phyloP scores from a whole-genome alignment of 1,140 invertebrate genomes.

The Drosophila orena region DNA sequence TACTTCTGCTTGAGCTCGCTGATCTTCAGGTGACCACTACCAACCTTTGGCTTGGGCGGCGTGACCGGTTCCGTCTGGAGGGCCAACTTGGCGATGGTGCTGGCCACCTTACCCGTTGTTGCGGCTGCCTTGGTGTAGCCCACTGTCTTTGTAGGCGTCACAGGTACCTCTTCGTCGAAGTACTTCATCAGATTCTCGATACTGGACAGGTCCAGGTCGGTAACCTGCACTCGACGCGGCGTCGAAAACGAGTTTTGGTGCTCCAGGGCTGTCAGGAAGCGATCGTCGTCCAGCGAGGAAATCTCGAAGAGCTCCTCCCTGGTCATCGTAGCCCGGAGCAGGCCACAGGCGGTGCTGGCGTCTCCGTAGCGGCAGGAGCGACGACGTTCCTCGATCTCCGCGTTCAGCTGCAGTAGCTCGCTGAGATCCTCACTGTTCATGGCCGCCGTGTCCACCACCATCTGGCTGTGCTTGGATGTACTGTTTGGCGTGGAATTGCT shows the following conservation, averaged over 20 bases:
- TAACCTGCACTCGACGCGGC: slow-evolving; percentile 32
- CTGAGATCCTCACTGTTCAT: slow-evolving; percentile 67
- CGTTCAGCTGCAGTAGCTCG: slow-evolving; percentile 62
- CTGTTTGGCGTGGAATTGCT: slow-evolving; percentile 67
- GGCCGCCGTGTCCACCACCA: slow-evolving; percentile 62
- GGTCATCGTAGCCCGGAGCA: slow-evolving; percentile 69
- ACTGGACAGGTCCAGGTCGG: slow-evolving; percentile 68
- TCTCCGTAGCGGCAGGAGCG: slow-evolving; percentile 29
- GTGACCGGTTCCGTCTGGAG: slow-evolving; percentile 28
- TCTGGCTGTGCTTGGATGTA: slow-evolving; percentile 49
- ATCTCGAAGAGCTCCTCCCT: slow-evolving; percentile 76
- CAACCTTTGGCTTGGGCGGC: slow-evolving; percentile 33
- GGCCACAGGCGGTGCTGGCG: slow-evolving; percentile 31
- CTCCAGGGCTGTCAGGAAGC: slow-evolving; percentile 67
- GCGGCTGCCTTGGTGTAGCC: background rate
- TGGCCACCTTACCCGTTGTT: slow-evolving; percentile 63
- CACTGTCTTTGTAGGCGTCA: slow-evolving; percentile 56
- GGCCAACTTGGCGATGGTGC: slow-evolving; percentile 63
- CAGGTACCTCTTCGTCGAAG: slow-evolving; percentile 76
- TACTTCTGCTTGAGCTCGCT: slow-evolving; percentile 68
- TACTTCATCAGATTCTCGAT: slow-evolving; percentile 81
- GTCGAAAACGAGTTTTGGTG: slow-evolving; percentile 65
- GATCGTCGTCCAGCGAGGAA: slow-evolving; percentile 71
- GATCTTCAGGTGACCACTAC: slow-evolving; percentile 49
- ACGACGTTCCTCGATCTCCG: slow-evolving; percentile 66